A percentile compares a stretch with the other conserved stretches of the same genome.
Conservation (phyloP, 2,113 vertebrate genomes). For the Coptodon bakossiorum region DNA sequence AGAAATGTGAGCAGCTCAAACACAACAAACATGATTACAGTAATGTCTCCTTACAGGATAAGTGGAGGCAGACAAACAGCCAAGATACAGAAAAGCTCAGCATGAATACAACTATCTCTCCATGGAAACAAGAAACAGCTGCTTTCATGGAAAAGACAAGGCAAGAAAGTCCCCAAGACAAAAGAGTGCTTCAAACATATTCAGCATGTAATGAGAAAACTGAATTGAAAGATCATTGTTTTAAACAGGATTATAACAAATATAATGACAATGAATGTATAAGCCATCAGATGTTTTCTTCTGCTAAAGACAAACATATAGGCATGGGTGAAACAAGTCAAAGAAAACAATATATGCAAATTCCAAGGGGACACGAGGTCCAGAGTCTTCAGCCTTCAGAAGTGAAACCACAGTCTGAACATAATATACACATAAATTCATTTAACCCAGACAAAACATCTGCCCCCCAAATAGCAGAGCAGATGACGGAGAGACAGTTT, state of each 20-base stretch:
- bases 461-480: background rate
- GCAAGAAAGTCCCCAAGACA: conserved; percentile 8
- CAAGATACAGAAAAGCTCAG: conserved; percentile 26
- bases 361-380: background rate
- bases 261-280: conserved; percentile 2
- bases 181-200: background rate
- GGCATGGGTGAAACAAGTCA: conserved; percentile 6
- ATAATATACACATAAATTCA: background rate
- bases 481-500: background rate
- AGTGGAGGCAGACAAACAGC: conserved; percentile 27
- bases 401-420: background rate
- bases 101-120: background rate
- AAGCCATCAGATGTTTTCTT: background rate
- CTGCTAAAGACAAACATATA: background rate
- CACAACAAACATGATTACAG: conserved; percentile 35
- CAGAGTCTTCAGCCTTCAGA: background rate
- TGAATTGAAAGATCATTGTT: conserved; percentile 2
- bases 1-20: conserved; percentile 35
- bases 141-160: conserved; percentile 35
- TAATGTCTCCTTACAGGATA: conserved; percentile 42
- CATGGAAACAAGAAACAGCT: conserved; percentile 49
- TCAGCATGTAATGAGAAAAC: background rate
- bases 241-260: background rate
- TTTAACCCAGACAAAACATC: background rate
- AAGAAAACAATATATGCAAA: background rate